Evolutionary conservation across 2,888 invertebrate genomes (phyloP).

Genomic region (Eucera pruinosa): DNA sequence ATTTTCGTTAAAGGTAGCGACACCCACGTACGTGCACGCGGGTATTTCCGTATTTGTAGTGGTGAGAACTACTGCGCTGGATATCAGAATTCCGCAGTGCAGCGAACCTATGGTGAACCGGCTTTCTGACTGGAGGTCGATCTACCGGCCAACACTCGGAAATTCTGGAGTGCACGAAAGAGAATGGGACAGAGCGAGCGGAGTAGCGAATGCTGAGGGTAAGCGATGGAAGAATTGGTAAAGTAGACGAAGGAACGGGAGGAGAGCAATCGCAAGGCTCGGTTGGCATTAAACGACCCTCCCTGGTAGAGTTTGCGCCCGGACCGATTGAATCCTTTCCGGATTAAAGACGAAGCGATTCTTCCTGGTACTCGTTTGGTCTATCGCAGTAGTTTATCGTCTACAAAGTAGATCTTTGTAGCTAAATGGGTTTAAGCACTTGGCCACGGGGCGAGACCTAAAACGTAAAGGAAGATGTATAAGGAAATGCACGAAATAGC

Average conservation of each 20-base stretch:
- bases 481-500: slow-evolving; percentile 13
- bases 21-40: not conserved
- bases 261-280: slow-evolving; percentile 33
- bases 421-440: not conserved
- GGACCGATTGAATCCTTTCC: slow-evolving; percentile 70
- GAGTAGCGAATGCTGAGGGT: not conserved
- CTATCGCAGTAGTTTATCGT: not conserved
- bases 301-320: slow-evolving; percentile 52
- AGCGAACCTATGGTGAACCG: slow-evolving; percentile 31
- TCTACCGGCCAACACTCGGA: slow-evolving; percentile 33
- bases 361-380: slow-evolving; percentile 15
- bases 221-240: not conserved
- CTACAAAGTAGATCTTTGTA: not conserved
- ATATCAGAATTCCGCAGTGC: slow-evolving; percentile 48
- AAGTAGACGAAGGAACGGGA: not conserved
- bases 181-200: slow-evolving; percentile 24
- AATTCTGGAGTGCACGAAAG: slow-evolving; percentile 45
- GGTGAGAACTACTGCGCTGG: slow-evolving; percentile 34
- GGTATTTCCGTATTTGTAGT: not conserved
- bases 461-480: not conserved
- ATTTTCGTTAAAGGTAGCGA: slow-evolving; percentile 54
- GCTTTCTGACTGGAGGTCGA: slow-evolving; percentile 41
- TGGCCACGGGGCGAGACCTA: not conserved
- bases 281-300: slow-evolving; percentile 54
- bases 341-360: slow-evolving; percentile 63